Conservation (phyloP, 1,140 invertebrate genomes). For the Belonocnema kinseyi region DNA sequence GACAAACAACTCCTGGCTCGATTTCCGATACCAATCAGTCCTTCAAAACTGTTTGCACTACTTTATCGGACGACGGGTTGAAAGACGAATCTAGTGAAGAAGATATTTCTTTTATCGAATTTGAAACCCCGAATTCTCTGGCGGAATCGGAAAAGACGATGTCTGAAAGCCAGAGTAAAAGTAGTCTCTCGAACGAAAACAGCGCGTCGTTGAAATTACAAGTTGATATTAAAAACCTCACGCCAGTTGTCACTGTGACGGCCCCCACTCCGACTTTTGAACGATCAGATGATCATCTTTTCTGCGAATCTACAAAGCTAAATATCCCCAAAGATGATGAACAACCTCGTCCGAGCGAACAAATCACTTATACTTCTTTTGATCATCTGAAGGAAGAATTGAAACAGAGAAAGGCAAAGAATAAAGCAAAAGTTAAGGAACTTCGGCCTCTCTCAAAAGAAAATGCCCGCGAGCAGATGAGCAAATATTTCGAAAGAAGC, state of each 20-base stretch:
- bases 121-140: too few relatives aligned
- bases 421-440: constrained; percentile 54
- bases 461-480: constrained; percentile 65
- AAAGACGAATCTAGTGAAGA: background rate
- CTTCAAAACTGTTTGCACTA: constrained; percentile 44
- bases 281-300: constrained; percentile 40
- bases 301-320: constrained; percentile 43
- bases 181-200: background rate
- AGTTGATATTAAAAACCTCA: background rate
- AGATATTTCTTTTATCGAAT: background rate
- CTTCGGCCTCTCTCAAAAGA: constrained; percentile 66
- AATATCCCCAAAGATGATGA: constrained; percentile 47
- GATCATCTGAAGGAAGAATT: constrained; percentile 66
- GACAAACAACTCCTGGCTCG: constrained; percentile 47
- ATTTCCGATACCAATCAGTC: constrained; percentile 36
- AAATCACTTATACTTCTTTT: constrained; percentile 47
- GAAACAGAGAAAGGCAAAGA: constrained; percentile 64
- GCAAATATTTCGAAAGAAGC: constrained; percentile 61
- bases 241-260: constrained; percentile 59
- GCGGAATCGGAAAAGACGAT: too few relatives aligned
- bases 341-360: constrained; percentile 31
- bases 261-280: constrained; percentile 64
- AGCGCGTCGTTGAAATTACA: background rate
- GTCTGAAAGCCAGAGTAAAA: constrained; percentile 39
- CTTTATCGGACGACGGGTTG: constrained; percentile 29